A percentile compares a stretch with the other conserved stretches of the same genome.
Evolutionary conservation across 2,888 invertebrate species (phyloP).

Genomic region (Pristionchus arcanus): DNA sequence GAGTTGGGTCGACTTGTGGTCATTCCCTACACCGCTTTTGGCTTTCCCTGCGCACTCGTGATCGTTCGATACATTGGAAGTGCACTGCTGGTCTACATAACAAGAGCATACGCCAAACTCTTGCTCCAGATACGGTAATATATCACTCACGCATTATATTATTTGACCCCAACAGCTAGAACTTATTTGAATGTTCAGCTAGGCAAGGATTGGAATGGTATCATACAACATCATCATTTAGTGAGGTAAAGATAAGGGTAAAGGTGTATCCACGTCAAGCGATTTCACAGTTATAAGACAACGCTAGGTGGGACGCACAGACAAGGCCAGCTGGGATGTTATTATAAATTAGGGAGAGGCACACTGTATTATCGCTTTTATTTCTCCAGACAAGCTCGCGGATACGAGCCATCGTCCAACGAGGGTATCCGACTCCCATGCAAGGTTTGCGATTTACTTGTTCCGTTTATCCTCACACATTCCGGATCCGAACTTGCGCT

Average conservation of each 20-base stretch:
- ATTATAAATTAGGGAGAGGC: too few relatives aligned
- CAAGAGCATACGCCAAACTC: not conserved
- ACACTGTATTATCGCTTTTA: too few relatives aligned
- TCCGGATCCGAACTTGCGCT: too few relatives aligned
- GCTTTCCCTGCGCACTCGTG: slow-evolving; percentile 20
- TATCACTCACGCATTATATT: not conserved
- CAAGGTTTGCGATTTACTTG: not conserved
- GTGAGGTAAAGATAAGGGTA: too few relatives aligned
- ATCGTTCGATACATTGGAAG: slow-evolving; percentile 35
- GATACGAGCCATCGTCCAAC: not conserved
- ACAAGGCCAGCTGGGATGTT: too few relatives aligned
- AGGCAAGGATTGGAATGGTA: too few relatives aligned
- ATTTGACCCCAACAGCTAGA: not conserved
- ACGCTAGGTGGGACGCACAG: too few relatives aligned
- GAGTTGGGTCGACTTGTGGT: not conserved
- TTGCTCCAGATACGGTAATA: slow-evolving; percentile 33
- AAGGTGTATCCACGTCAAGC: too few relatives aligned
- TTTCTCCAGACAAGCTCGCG: not conserved
- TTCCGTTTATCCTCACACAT: not conserved
- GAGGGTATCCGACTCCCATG: slow-evolving; percentile 16
- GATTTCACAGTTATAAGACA: too few relatives aligned
- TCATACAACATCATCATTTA: too few relatives aligned
- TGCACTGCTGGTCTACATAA: not conserved
- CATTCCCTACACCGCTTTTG: not conserved
- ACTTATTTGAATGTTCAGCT: not conserved